phyloP scores from a whole-genome alignment of 2,797 vertebrate genomes.

The Enteromius fasciolatus region DNA sequence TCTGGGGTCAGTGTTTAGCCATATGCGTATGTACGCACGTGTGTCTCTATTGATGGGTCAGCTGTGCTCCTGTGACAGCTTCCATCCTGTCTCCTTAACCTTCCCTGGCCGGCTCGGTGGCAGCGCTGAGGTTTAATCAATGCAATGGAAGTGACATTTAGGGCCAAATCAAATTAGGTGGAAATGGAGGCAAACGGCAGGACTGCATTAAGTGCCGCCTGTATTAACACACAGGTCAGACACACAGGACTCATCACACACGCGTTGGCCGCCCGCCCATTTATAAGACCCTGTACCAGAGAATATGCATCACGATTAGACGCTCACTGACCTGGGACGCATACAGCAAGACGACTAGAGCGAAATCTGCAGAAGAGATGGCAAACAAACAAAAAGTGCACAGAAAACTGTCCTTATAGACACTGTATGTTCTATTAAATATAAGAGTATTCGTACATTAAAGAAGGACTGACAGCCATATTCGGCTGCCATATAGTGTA shows the following conservation, averaged over 20 bases:
- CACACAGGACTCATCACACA: slow-evolving; percentile 75
- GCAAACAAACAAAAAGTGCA: slow-evolving; percentile 22
- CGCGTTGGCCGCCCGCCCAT: not conserved
- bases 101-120: slow-evolving; percentile 77
- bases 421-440: not conserved
- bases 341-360: not conserved
- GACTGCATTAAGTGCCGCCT: slow-evolving; percentile 82
- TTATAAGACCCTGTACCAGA: slow-evolving; percentile 11
- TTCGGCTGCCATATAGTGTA: not conserved
- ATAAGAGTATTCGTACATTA: not conserved
- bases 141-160: slow-evolving; percentile 92
- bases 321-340: slow-evolving; percentile 8
- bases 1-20: slow-evolving; percentile 10
- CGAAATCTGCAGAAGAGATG: not conserved
- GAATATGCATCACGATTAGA: slow-evolving; percentile 15
- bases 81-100: slow-evolving; percentile 77
- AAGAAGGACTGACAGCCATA: not conserved
- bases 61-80: slow-evolving; percentile 32
- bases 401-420: not conserved
- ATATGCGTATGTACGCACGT: slow-evolving; percentile 37
- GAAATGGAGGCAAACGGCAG: slow-evolving; percentile 88
- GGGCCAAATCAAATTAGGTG: slow-evolving; percentile 96
- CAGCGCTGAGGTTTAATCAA: slow-evolving; percentile 89
- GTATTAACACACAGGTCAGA: slow-evolving; percentile 78
- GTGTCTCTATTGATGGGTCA: slow-evolving; percentile 44